Evolutionary conservation across 2,888 invertebrate species (phyloP), one percentile per base, ranked within the genome.

Genomic region (Napeogenes inachia): DNA sequence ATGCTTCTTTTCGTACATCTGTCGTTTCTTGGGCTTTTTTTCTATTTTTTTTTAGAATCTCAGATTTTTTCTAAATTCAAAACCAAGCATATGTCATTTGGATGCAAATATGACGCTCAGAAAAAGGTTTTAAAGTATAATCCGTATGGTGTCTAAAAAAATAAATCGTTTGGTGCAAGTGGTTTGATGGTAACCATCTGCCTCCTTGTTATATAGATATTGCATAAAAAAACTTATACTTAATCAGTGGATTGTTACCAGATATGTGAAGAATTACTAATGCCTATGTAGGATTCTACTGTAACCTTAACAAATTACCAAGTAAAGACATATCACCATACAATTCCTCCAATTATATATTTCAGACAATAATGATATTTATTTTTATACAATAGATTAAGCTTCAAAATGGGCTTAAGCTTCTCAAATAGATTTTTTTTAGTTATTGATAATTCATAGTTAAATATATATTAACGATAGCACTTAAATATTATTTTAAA

Each of bases 1-100:
- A 76, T 74, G 81, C 80, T 85, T 83, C 84, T 87, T 86, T 84
- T 74, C 76, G 80, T 85, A 80, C 89, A 90, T 88, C 89, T 90
- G 89, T 84, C 89, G 87, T 72, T 80, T 73, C 84, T 84, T 78
- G 70, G 72, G 73, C 75, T 76, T 80, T 88, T 89, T 85, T 84
- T 79, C 74, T 63, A 35, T 76, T 83, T 85, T 89, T 85, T 83
- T 81, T 78, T 75, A 63, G 65, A 75, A 70, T 73, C 75, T 72
- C 71, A 56, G 67, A 68, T 75, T 76, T 78, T 71, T 66, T 65
- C 66, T 66, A 69, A 61, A 68, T 67, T 64, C 70, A 73, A 69
- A 73, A 71, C 66, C 68, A 78, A 79, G 82, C 89, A 89, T 84
- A 84, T 89, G 88, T 85, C 86, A 84, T 76, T 84, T 69, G 79